Evolutionary conservation across 2,888 invertebrate genomes (phyloP), one percentile per base, ranked within the genome.

Genomic region (Cephus nigrinus): DNA sequence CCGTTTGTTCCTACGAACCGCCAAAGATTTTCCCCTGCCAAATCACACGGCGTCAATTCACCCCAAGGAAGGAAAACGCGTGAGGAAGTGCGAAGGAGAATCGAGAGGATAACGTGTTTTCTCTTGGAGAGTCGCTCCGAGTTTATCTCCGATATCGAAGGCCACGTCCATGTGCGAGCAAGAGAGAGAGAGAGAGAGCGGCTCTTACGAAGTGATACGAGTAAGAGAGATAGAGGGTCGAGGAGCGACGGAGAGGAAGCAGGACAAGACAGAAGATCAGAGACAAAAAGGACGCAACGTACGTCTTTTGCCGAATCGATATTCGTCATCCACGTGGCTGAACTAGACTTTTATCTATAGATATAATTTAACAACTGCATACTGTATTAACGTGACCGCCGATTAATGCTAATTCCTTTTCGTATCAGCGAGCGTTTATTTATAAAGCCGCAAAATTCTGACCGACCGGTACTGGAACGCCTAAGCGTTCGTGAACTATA

Each of bases 271-370:
- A 40, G 40, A 5, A 55, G 55, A 23, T 55, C 36, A 33, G 71
- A 75, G 33, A 75, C 31, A 72, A 75, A 71, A 36, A 30, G 40
- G 55, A 55, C 23, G 55, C 55, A 40, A 2, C 40, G 23, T 23
- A 76, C 77, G 78, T 79, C 82, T 84, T 84, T 83, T 75, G 82
- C 84, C 85, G 84, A 87, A 87, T 87, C 87, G 86, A 87, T 87
- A 87, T 87, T 87, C 86, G 81, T 83, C 82, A 83, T 83, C 81
- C 85, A 81, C 9, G 55, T 55, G 55, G 55, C 5, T 55, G 23
- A 55, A 23, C 55, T 55, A 55, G 15, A 23, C 23, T 15, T 55
- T 55, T 55, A 5, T 23, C 55, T 55, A 55, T 23, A 55, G 55
- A 23, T 55, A 55, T 55, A 23, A 55, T 23, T 23, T 55, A 23